phyloP scores from a whole-genome alignment of 2,888 invertebrate genomes.

The Lithodes maja region DNA sequence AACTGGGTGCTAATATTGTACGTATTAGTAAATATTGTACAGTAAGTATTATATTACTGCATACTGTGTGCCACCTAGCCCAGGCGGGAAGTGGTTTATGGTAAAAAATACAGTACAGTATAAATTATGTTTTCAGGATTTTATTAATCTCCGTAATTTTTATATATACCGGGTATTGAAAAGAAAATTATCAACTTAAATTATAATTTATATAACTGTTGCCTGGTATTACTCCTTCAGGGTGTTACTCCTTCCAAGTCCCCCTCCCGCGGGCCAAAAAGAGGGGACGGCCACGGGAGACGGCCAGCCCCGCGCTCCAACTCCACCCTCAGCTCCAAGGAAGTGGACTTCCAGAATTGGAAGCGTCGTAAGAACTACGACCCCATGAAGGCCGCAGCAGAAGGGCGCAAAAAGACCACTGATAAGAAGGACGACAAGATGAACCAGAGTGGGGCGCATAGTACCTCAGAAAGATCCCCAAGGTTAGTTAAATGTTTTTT shows the following conservation, averaged over 20 bases:
- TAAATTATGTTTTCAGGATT: too few relatives aligned
- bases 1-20: too few relatives aligned
- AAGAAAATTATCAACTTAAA: too few relatives aligned
- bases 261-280: slow-evolving; percentile 55
- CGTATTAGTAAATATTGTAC: too few relatives aligned
- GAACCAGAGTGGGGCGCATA: slow-evolving; percentile 25
- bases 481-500: slow-evolving; percentile 43
- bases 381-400: slow-evolving; percentile 94
- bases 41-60: too few relatives aligned
- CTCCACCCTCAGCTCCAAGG: slow-evolving; percentile 84
- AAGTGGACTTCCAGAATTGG: slow-evolving; percentile 95
- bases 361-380: slow-evolving; percentile 96
- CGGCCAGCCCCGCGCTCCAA: slow-evolving; percentile 77
- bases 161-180: too few relatives aligned
- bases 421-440: slow-evolving; percentile 55
- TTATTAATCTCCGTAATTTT: too few relatives aligned
- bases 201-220: too few relatives aligned
- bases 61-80: too few relatives aligned
- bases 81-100: too few relatives aligned
- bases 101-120: too few relatives aligned
- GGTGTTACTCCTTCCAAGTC: slow-evolving; percentile 57
- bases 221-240: too few relatives aligned
- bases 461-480: slow-evolving; percentile 55
- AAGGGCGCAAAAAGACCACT: slow-evolving; percentile 79
- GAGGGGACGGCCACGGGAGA: slow-evolving; percentile 42